Evolutionary conservation across 2,888 invertebrate genomes (phyloP).

Genomic region (Dysmachus trigonus): DNA sequence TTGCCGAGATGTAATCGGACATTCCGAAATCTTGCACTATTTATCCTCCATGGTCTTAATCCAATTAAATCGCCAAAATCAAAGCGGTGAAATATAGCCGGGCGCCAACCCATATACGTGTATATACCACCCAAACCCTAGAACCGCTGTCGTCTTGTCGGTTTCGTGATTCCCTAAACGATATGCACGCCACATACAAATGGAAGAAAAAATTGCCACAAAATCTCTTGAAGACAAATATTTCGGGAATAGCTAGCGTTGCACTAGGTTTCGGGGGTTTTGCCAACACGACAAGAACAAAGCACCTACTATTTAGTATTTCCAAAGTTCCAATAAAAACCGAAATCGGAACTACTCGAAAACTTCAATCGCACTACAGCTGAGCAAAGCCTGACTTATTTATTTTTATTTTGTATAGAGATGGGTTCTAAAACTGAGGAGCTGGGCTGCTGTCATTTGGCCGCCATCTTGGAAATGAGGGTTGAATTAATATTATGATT

Average conservation of each 20-base stretch:
- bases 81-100: slow-evolving; percentile 27
- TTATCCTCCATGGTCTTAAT: slow-evolving; percentile 36
- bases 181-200: not conserved
- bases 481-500: too few relatives aligned
- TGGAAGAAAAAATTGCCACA: not conserved
- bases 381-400: too few relatives aligned
- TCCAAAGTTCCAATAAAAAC: not conserved
- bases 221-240: not conserved
- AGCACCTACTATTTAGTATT: not conserved
- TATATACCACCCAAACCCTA: not conserved
- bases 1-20: slow-evolving; percentile 38
- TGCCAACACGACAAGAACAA: not conserved
- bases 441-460: too few relatives aligned
- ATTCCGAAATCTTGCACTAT: slow-evolving; percentile 31
- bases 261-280: not conserved
- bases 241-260: not conserved
- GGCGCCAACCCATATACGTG: too few relatives aligned
- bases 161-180: not conserved
- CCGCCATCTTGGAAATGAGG: too few relatives aligned
- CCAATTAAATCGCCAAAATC: slow-evolving; percentile 38
- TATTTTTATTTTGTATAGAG: too few relatives aligned
- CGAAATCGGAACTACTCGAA: not conserved
- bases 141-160: not conserved
- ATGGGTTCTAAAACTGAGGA: too few relatives aligned
- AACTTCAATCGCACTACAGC: not conserved